These are phyloP conservation scores for Barypeithes pellucidus DNA, from an alignment of 2,888 invertebrate species.

Conservation along the genomic window DNA sequence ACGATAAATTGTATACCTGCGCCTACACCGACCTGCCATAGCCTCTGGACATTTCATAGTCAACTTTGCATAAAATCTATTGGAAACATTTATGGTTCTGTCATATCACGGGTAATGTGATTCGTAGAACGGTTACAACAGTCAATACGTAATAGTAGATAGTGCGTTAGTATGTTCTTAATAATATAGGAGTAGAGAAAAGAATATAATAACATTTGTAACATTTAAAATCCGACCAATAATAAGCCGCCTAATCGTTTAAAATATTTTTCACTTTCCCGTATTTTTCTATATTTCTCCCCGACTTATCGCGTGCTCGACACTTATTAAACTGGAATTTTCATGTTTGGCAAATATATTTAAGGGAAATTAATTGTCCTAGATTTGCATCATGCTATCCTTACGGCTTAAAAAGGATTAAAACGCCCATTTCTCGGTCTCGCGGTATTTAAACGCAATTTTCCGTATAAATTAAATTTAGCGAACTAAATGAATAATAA, in stretches of 20 bases:
- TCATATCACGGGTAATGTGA: too few species aligned
- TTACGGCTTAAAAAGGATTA: conserved; percentile 39
- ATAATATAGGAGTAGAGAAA: too few species aligned
- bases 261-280: conserved; percentile 18
- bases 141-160: too few species aligned
- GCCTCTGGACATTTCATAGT: too few species aligned
- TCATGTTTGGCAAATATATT: conserved; percentile 55
- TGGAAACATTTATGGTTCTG: too few species aligned
- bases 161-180: too few species aligned
- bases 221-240: neutral
- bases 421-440: conserved; percentile 39
- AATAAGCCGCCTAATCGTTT: conserved; percentile 1
- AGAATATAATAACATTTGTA: neutral
- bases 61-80: too few species aligned
- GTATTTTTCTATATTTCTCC: conserved; percentile 28
- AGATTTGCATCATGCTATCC: conserved; percentile 52
- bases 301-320: conserved; percentile 50
- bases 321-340: conserved; percentile 54
- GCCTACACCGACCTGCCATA: too few species aligned
- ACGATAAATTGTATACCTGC: too few species aligned
- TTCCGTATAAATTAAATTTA: conserved; percentile 6
- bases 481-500: conserved; percentile 3
- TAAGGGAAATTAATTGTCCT: conserved; percentile 55
- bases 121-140: too few species aligned
- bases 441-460: conserved; percentile 30